Conservation (phyloP, 2,113 vertebrate species). For the Leiothrix lutea region DNA sequence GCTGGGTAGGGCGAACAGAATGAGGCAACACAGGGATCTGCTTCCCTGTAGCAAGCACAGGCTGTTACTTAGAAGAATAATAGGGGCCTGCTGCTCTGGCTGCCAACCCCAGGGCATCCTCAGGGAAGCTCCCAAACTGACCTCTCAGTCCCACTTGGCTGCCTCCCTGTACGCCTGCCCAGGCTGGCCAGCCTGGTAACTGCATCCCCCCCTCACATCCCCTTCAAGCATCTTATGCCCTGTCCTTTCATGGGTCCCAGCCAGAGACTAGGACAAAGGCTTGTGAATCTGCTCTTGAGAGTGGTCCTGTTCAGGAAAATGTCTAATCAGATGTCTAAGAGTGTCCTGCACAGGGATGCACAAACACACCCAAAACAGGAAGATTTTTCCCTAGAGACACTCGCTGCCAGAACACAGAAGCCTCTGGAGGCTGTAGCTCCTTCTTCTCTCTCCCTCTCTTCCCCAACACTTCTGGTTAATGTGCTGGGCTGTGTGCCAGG, state of each 20-base stretch:
- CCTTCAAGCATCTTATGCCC: neutral
- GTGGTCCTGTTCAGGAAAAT: neutral
- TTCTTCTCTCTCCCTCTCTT: neutral
- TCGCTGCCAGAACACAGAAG: rapidly evolving
- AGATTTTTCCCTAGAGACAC: neutral
- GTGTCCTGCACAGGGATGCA: neutral
- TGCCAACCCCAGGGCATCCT: neutral
- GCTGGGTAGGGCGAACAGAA: rapidly evolving
- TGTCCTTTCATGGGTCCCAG: neutral
- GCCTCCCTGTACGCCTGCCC: neutral
- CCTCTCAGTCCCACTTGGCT: rapidly evolving
- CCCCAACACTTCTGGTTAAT: neutral
- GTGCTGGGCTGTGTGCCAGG: neutral
- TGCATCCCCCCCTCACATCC: rapidly evolving
- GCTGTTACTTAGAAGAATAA: neutral
- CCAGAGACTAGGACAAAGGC: neutral
- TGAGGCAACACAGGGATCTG: neutral
- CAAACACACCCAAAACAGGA: rapidly evolving
- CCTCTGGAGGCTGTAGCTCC: neutral
- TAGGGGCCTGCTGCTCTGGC: neutral
- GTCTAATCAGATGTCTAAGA: neutral
- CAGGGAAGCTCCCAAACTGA: neutral
- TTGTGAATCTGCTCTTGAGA: neutral
- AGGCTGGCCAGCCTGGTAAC: neutral
- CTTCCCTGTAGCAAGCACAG: neutral